Conservation (phyloP, 2,797 vertebrate species). For the Holocentrus rufus region DNA sequence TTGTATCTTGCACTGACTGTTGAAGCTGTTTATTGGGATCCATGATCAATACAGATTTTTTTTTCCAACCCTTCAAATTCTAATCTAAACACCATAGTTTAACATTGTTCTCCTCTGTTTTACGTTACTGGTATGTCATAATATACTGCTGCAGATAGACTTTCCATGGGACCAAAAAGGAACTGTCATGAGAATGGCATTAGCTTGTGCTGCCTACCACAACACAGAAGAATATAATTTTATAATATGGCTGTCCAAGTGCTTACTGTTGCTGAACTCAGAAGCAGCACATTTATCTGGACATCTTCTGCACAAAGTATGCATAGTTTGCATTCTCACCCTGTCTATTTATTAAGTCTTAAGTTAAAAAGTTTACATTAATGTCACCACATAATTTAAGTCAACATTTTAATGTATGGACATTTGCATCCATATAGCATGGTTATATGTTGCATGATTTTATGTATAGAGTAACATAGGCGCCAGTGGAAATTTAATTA, state of each 20-base stretch:
- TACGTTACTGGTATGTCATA: conserved; percentile 1
- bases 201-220: conserved; percentile 59
- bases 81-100: conserved; percentile 29
- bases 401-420: conserved; percentile 38
- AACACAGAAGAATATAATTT: conserved; percentile 39
- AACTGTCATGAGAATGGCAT: conserved; percentile 51
- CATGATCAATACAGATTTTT: background rate
- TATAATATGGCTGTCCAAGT: conserved; percentile 30
- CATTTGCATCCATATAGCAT: conserved; percentile 53
- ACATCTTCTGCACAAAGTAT: conserved; percentile 65
- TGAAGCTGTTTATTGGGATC: conserved; percentile 32
- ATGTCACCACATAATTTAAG: conserved; percentile 29
- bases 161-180: conserved; percentile 68
- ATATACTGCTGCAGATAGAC: conserved; percentile 33
- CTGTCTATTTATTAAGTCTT: conserved; percentile 65
- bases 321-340: conserved; percentile 58
- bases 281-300: conserved; percentile 45
- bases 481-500: conserved; percentile 42
- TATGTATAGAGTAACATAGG: conserved; percentile 45
- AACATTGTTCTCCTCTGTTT: conserved; percentile 31
- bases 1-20: conserved; percentile 41
- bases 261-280: conserved; percentile 47
- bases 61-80: background rate
- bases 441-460: conserved; percentile 64
- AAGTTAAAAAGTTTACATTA: conserved; percentile 49